Evolutionary conservation across 2,888 invertebrate genomes (phyloP), one percentile per base, ranked within the genome.

Genomic region (Augiades crinisus): DNA sequence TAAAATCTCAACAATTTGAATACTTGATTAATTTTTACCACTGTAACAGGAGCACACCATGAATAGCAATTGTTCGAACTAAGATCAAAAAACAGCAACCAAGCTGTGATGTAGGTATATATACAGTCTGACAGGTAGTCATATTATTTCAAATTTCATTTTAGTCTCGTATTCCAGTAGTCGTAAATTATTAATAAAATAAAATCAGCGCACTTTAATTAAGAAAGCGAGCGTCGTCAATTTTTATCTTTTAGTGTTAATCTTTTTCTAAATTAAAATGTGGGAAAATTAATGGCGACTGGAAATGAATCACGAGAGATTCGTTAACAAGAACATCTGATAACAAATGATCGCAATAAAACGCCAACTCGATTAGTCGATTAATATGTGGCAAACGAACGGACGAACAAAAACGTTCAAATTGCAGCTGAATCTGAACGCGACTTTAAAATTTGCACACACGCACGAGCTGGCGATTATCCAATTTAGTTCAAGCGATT

Each of bases 331-430:
- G 22, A 17, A 36, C 46, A 16, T 36, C 46, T 24, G 24, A 36
- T 34, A 36, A 34, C 34, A 34, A 45, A 47, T 38, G 47, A 40
- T 14, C 22, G 47, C 38, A 47, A 47, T 31, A 31, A 38, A 47
- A 47, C 37, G 30, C 22, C 14, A 21, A 31, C 4, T 31, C 14
- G 47, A 31, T 40, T 16, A 31, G 14, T 47, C 14, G 47, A 47
- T 46, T 46, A 46, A 36, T 47, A 22, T 3, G 47, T 31, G 31
- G 19, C 31, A 40, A 47, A 21, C 31, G 19, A 31, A 5, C 12
- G 8, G n/a, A 30, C 19, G 27, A 8, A 30, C 30, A 22, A 31
- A 46, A 46, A 36, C 17, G 27, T 36, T 36, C 10, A 36, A 47
- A 30, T 17, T 12, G 1, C 3, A 12, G 30, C 22, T 13, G 10